A percentile compares a stretch with the other conserved stretches of the same genome.
phyloP scores from a whole-genome alignment of 2,113 vertebrate genomes.

The Fulmarus glacialis region DNA sequence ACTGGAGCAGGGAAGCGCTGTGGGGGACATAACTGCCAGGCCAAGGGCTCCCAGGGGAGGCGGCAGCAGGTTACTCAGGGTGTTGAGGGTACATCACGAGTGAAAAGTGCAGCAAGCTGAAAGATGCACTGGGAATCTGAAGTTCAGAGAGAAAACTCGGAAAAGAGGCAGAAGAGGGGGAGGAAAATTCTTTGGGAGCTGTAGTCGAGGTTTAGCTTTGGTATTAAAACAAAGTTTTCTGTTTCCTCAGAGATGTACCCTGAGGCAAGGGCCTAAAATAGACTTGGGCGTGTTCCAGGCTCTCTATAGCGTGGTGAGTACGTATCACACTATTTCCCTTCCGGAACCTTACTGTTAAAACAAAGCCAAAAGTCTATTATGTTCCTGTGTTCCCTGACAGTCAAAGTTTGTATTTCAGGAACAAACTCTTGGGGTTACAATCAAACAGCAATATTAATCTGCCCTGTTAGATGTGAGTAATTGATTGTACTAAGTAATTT shows the following conservation, averaged over 20 bases:
- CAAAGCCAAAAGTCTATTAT: constrained; percentile 11
- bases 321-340: not conserved
- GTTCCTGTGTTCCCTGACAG: not conserved
- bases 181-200: not conserved
- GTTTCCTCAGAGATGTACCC: constrained; percentile 9
- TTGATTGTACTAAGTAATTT: constrained; percentile 7
- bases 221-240: constrained; percentile 35
- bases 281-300: constrained; percentile 9
- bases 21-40: rapidly evolving
- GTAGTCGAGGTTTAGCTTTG: not conserved
- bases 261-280: constrained; percentile 24
- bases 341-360: not conserved
- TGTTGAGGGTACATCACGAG: not conserved
- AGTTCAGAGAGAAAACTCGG: not conserved
- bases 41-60: not conserved
- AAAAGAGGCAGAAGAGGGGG: not conserved
- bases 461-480: not conserved
- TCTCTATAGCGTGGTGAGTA: not conserved
- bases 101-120: not conserved
- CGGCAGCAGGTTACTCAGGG: rapidly evolving
- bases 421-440: constrained; percentile 15
- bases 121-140: not conserved
- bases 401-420: constrained; percentile 27
- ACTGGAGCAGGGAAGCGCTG: not conserved
- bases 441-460: constrained; percentile 5